Conservation (phyloP, 2,888 invertebrate genomes). For the Acronicta alni region DNA sequence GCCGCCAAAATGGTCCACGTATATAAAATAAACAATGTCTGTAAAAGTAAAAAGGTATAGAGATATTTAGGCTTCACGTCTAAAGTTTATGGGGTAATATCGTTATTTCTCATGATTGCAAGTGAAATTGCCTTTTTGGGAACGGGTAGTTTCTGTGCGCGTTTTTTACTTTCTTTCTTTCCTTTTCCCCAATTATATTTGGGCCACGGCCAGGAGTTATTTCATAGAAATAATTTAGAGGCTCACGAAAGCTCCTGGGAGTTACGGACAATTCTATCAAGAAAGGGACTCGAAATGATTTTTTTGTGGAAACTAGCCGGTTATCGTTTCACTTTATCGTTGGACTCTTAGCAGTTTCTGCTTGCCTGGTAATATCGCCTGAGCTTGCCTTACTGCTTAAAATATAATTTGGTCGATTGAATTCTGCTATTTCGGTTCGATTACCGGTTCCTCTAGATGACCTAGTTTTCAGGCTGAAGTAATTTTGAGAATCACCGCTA, state of each 20-base stretch:
- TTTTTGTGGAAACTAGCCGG: conserved; percentile 52
- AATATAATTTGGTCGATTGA: conserved; percentile 49
- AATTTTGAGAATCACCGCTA: conserved; percentile 4
- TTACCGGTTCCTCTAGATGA: conserved; percentile 14
- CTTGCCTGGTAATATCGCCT: conserved; percentile 36
- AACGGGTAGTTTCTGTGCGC: conserved; percentile 64
- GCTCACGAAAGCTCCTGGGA: conserved; percentile 54
- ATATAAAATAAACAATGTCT: conserved; percentile 73
- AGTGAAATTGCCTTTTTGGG: conserved; percentile 67
- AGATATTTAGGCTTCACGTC: conserved; percentile 70
- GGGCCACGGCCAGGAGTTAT: conserved; percentile 51
- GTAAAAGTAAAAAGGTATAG: conserved; percentile 61
- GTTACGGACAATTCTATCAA: conserved; percentile 58
- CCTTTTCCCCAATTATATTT: conserved; percentile 62
- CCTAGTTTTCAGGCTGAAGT: conserved; percentile 10
- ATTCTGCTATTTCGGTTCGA: conserved; percentile 37
- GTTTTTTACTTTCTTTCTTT: conserved; percentile 41
- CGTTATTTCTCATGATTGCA: conserved; percentile 77
- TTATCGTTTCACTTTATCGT: conserved; percentile 57
- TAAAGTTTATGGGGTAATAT: conserved; percentile 74
- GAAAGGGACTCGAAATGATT: conserved; percentile 59
- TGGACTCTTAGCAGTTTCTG: conserved; percentile 44
- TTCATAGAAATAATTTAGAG: conserved; percentile 59
- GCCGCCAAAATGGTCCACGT: conserved; percentile 64
- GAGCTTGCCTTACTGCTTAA: conserved; percentile 33